Conservation (phyloP, 2,797 vertebrate species). For the Tapirus indicus region DNA sequence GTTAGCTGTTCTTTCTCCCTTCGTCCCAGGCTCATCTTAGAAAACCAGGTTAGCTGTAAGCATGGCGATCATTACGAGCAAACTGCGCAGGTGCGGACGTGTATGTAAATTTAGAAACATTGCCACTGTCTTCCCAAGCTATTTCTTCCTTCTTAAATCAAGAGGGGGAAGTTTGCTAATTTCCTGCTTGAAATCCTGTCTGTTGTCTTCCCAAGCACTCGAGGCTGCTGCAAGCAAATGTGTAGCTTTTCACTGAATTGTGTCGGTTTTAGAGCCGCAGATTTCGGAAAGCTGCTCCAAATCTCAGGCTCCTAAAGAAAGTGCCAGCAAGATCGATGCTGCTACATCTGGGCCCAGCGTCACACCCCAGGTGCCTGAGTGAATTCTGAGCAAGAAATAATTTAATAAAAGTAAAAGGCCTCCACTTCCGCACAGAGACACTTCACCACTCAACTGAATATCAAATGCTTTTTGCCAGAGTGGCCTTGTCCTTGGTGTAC, state of each 20-base stretch:
- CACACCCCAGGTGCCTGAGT: not conserved
- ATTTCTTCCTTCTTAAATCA: constrained; percentile 31
- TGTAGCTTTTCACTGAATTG: not conserved
- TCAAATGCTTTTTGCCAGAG: not conserved
- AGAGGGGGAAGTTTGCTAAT: not conserved
- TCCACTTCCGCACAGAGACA: not conserved
- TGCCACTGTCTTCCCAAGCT: not conserved
- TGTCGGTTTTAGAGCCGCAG: not conserved
- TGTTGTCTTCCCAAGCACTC: not conserved
- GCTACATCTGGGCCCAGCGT: not conserved
- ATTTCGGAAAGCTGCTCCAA: constrained; percentile 35
- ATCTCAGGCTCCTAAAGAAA: constrained; percentile 4
- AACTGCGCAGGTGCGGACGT: not conserved
- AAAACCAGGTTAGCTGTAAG: constrained; percentile 21
- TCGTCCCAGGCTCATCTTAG: not conserved
- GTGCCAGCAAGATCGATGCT: not conserved
- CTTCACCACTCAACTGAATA: not conserved
- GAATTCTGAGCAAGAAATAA: constrained; percentile 45
- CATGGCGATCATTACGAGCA: not conserved
- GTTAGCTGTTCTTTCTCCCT: not conserved
- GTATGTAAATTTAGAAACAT: constrained; percentile 12
- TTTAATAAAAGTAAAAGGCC: not conserved
- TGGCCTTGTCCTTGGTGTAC: not conserved
- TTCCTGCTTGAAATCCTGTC: not conserved
- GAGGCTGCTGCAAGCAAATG: not conserved